Evolutionary conservation across 2,888 invertebrate species (phyloP), one percentile per base, ranked within the genome.

Genomic region (Archips xylosteana): DNA sequence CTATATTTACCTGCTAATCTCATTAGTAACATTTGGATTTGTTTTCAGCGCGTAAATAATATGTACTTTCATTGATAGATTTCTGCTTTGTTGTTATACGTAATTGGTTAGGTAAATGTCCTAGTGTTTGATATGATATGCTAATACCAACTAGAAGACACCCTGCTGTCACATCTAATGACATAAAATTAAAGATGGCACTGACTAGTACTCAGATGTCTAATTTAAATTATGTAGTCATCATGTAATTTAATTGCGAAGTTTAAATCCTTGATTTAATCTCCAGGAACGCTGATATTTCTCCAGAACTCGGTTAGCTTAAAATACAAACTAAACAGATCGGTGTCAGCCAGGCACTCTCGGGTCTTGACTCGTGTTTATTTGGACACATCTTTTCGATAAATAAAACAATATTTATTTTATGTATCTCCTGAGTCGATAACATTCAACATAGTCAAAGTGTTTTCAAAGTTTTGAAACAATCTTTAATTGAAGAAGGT

Each of bases 301-400:
- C 73, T 72, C 70, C 71, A 69, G 75, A 80, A 80, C 80, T 78
- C 80, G 83, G 83, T 42, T 63, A 64, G 49, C 73, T 83, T 88
- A 85, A 85, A 85, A 89, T 87, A 88, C 87, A 88, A 89, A 78
- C 84, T 87, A 90, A 92, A 91, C 87, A 90, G 75, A 75, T 76
- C 79, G 79, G 87, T 87, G 88, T 87, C 86, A 83, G 82, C 77
- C 83, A 83, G 82, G 77, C 83, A 87, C 86, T 87, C 90, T 86
- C 87, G 77, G 86, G 80, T 74, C 79, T 82, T 81, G 79, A 84
- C 81, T 84, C 81, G 75, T 85, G 82, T 87, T 87, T 89, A 88
- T 90, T 87, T 89, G 81, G 85, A 77, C 82, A 83, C 84, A 82
- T 86, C 74, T 87, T 85, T 87, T 83, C 84, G 80, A 87, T 89